These are phyloP conservation scores for Miniopterus natalensis DNA, from an alignment of 2,113 vertebrate species.

Conservation along the genomic window DNA sequence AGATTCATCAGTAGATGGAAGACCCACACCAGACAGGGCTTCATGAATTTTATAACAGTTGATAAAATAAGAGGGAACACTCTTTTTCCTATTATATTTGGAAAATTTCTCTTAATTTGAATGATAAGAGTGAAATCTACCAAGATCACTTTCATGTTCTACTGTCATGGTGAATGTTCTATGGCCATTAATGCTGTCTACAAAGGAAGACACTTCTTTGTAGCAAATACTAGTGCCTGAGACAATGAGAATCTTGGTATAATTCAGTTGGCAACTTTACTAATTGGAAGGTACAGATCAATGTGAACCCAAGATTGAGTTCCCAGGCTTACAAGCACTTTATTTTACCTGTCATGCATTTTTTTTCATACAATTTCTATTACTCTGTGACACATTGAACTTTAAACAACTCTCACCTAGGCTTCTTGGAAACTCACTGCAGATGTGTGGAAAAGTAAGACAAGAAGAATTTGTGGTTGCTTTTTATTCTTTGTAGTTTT, in stretches of 20 bases:
- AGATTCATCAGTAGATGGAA: constrained; percentile 35
- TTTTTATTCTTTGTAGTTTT: constrained; percentile 33
- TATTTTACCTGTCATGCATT: not conserved
- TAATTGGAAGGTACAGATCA: constrained; percentile 30
- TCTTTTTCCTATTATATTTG: not conserved
- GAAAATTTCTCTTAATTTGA: constrained; percentile 42
- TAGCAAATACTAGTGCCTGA: not conserved
- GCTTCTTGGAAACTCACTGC: not conserved
- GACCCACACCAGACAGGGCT: constrained; percentile 2
- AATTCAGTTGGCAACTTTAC: constrained; percentile 16
- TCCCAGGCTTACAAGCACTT: not conserved
- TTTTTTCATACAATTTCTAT: not conserved
- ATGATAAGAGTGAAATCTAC: not conserved
- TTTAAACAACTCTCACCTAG: constrained; percentile 33
- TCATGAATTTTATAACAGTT: constrained; percentile 56
- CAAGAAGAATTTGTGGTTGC: not conserved
- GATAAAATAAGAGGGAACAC: not conserved
- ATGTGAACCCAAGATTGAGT: not conserved
- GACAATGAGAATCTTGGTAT: not conserved
- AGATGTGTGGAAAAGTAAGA: not conserved
- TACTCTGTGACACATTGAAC: not conserved
- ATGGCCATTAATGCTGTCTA: not conserved
- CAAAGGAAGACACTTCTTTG: not conserved
- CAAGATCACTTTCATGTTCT: not conserved
- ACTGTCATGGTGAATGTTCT: not conserved